Evolutionary conservation across 37 sponge, comb jelly and placozoan genomes (phyloP), one percentile per base, ranked within the genome.

Genomic region (Lycopodina hypogea): DNA sequence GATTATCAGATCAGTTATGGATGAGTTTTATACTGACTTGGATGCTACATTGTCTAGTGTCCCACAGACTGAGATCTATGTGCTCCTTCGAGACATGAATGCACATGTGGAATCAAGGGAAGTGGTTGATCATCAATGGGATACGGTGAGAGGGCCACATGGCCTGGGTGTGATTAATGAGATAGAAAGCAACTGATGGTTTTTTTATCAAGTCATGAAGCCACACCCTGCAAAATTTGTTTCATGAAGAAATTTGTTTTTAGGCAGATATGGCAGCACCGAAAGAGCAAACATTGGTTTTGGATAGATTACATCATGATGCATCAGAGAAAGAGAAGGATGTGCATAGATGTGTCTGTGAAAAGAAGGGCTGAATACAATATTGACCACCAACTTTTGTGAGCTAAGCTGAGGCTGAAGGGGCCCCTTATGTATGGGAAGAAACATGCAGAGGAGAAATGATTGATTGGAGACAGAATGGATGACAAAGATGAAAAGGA

Each of bases 261-360:
- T 50, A 76, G 69, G 61, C 61, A 56, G 34, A 84, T 78, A 41
- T 39, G 77, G 77, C 77, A 76, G 42, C 77, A 76, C 37, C 77
- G 63, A 39, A 56, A 56, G n/a, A 36, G 41, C 28, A 76, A 76
- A 24, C 64, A 60, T 22, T 76, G 77, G 77, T 38, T 34, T 32
- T 76, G 77, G 8, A 76, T 76, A 32, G 77, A 76, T 36, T 76
- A 60, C 59, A n/a, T 35, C 42, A 12, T n/a, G 57, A 22, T 51
- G 23, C 7, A 4, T 62, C 8, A 52, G 53, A 15, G 15, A 52
- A 11, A 52, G 15, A 18, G 53, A 18, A 52, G 53, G 53, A 18
- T 52, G 81, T n/a, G n/a, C n/a, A n/a, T n/a, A n/a, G n/a, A n/a
- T n/a, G n/a, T n/a, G n/a, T n/a, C n/a, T n/a, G n/a, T 68, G 59